phyloP scores from a whole-genome alignment of 2,113 vertebrate genomes.

The Hippopotamus amphibius region DNA sequence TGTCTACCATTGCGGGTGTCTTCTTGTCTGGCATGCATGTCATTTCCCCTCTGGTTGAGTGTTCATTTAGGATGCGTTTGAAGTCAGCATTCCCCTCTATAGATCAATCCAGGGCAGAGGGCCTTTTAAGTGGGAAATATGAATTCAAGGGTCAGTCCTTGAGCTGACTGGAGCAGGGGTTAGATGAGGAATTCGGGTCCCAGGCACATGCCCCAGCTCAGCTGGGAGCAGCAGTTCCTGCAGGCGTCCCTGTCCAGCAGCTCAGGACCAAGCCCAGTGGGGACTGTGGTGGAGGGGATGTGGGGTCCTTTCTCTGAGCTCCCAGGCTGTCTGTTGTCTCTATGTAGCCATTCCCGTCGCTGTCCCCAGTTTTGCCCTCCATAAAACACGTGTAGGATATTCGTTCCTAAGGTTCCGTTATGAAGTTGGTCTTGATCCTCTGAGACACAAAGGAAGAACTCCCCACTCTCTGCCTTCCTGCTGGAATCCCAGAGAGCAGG shows the following conservation, averaged over 20 bases:
- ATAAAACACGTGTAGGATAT: not conserved
- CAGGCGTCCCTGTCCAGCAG: not conserved
- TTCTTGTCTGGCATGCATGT: too few species aligned
- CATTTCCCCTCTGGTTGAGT: too few species aligned
- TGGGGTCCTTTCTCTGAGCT: not conserved
- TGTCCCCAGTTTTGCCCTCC: not conserved
- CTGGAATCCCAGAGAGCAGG: not conserved
- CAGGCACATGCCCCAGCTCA: not conserved
- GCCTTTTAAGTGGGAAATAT: too few species aligned
- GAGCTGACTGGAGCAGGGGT: not conserved
- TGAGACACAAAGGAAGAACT: not conserved
- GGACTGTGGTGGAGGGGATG: not conserved
- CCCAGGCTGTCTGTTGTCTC: not conserved
- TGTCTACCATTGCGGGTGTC: too few species aligned
- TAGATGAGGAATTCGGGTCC: too few species aligned
- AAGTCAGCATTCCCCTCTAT: too few species aligned
- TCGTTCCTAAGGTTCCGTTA: not conserved
- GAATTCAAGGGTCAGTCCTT: too few species aligned
- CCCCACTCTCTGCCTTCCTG: not conserved
- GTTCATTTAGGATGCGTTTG: too few species aligned
- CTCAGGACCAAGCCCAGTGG: not conserved
- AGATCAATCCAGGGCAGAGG: too few species aligned
- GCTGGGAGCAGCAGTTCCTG: not conserved
- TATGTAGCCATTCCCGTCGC: not conserved
- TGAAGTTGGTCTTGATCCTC: not conserved